Evolutionary conservation across 1,140 invertebrate genomes (phyloP).

Genomic region (Atta colombica): DNA sequence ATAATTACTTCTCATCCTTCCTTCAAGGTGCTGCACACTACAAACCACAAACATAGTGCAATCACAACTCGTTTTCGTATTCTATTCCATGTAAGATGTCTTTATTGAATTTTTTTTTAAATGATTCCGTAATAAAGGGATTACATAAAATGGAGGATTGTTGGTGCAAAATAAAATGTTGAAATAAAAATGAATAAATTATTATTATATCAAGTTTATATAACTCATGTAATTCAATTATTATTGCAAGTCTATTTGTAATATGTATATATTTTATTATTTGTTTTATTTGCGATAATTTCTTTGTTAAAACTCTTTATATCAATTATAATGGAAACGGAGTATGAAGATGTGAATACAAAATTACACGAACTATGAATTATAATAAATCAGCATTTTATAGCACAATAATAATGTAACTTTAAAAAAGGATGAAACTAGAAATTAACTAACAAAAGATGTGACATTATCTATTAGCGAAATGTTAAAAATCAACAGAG

Average conservation of each 20-base stretch:
- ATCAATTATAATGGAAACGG: not conserved
- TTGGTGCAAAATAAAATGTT: not conserved
- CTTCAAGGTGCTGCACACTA: slow-evolving; percentile 25
- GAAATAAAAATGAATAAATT: slow-evolving; percentile 6
- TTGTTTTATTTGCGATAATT: not conserved
- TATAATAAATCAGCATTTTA: not conserved
- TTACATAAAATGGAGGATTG: not conserved
- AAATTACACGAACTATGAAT: not conserved
- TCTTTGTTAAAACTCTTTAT: not conserved
- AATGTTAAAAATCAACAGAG: not conserved
- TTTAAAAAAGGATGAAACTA: not conserved
- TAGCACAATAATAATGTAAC: not conserved
- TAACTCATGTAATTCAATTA: not conserved
- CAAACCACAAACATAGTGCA: not conserved
- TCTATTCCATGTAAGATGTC: not conserved
- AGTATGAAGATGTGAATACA: not conserved
- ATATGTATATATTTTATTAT: not conserved
- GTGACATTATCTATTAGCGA: not conserved
- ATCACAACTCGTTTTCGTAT: not conserved
- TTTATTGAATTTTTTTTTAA: not conserved
- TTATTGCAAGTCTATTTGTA: not conserved
- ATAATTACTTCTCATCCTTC: slow-evolving; percentile 70
- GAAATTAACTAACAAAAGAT: not conserved
- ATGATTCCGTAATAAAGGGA: not conserved
- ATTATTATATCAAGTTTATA: not conserved